Percentiles rank a stretch among this genome's conserved stretches.
These are phyloP conservation scores for Gallinago solitaria DNA, from an alignment of 2,797 vertebrate species.

Conservation along the genomic window DNA sequence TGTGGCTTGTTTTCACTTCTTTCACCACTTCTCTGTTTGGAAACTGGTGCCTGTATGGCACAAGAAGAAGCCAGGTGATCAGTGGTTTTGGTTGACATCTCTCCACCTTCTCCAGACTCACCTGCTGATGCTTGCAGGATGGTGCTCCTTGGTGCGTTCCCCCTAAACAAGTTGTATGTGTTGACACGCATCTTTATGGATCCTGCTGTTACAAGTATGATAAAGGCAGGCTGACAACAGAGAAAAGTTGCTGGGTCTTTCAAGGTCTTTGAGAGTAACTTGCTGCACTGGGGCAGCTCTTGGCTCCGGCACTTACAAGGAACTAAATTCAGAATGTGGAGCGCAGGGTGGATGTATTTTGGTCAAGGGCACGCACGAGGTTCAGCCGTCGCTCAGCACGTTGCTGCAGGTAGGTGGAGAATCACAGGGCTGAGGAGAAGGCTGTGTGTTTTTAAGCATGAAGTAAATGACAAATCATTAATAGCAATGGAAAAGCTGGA, in stretches of 20 bases:
- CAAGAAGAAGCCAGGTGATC: not conserved
- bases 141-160: not conserved
- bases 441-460: not conserved
- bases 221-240: not conserved
- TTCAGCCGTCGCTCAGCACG: accelerated
- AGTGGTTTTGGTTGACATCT: not conserved
- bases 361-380: not conserved
- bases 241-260: not conserved
- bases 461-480: not conserved
- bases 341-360: not conserved
- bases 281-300: not conserved
- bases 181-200: not conserved
- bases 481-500: not conserved
- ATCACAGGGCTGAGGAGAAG: not conserved
- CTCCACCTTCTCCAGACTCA: not conserved
- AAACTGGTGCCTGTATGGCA: not conserved
- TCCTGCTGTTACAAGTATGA: not conserved
- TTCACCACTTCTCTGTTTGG: not conserved
- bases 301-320: not conserved
- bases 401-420: not conserved
- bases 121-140: not conserved
- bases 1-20: not conserved
- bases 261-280: not conserved
- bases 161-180: not conserved
- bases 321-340: not conserved